Evolutionary conservation across 2,797 vertebrate genomes (phyloP), one percentile per base, ranked within the genome.

Genomic region (Basileuterus tristriatus): DNA sequence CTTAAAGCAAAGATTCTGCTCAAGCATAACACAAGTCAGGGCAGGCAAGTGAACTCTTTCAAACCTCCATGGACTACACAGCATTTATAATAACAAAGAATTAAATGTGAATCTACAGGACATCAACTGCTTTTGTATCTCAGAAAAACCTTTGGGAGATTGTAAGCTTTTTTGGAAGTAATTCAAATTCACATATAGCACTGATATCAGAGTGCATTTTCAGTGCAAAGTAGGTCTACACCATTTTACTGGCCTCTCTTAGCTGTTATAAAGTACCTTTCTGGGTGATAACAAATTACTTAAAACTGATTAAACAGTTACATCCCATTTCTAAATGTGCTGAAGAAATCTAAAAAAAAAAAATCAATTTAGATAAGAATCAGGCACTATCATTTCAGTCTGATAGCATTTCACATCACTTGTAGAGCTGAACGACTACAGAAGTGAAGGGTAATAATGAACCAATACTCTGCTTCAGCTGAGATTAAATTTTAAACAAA

Each of bases 401-500:
- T 93, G 59, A 83, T 52, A 86, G 27, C 37, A 90, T 92, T 91
- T 89, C 89, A 67, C 36, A 87, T 90, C 70, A 49, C 76, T 86
- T 88, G 55, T 75, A 86, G 82, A 93, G 44, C 63, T 86, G 80
- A 96, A 59, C 13, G 4, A 93, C 76, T 91, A 27, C 65, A 81
- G 36, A 81, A 94, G 52, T 76, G 52, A 92, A 93, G 52, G 47
- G 52, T 16, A 83, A 79, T 88, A 86, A 87, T 90, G 70, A 94
- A 83, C 77, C 49, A 69, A 89, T 94, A 75, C 11, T 83, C 34
- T 78, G 72, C 52, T 91, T 93, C 84, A 75, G 74, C 76, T 49
- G 41, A 94, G 69, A 93, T 90, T 91, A 91, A 92, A 94, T 86
- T 92, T 97, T 93, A 94, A 95, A 95, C 37, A 93, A 91, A 86